phyloP scores from a whole-genome alignment of 2,113 vertebrate genomes.

The Corythornis vintsioides region DNA sequence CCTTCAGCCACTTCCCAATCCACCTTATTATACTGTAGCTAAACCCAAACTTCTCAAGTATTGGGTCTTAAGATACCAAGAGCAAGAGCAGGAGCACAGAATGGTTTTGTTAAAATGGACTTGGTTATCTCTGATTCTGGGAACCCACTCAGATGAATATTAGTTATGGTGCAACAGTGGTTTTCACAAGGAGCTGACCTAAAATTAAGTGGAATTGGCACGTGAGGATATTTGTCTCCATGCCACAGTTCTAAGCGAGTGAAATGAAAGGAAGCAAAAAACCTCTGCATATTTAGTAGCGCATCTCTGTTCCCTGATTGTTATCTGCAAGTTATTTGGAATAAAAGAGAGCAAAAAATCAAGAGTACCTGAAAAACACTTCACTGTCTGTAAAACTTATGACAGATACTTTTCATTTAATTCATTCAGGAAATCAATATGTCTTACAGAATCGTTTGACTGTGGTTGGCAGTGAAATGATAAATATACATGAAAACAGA shows the following conservation, averaged over 20 bases:
- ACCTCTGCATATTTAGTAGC: not conserved
- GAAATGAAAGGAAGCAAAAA: not conserved
- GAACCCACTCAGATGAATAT: not conserved
- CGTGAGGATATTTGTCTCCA: not conserved
- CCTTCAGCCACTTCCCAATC: too few relatives aligned
- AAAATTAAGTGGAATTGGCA: not conserved
- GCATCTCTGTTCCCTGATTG: not conserved
- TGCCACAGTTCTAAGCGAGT: not conserved
- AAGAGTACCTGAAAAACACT: slow-evolving; percentile 28
- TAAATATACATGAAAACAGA: slow-evolving; percentile 76
- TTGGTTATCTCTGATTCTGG: not conserved
- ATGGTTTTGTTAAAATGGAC: not conserved
- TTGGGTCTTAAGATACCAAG: accelerated
- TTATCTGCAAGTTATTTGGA: not conserved
- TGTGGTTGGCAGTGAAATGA: slow-evolving; percentile 70
- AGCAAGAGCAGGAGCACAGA: not conserved
- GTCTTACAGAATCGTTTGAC: slow-evolving; percentile 66
- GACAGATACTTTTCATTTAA: slow-evolving; percentile 68
- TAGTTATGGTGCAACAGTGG: not conserved
- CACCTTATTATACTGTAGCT: too few relatives aligned
- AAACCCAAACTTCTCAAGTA: too few relatives aligned
- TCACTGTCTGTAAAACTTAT: slow-evolving; percentile 40
- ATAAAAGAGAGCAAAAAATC: not conserved
- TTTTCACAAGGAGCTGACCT: not conserved
- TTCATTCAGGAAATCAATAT: slow-evolving; percentile 73